phyloP scores from a whole-genome alignment of 2,113 vertebrate genomes.

The Strix aluco region DNA sequence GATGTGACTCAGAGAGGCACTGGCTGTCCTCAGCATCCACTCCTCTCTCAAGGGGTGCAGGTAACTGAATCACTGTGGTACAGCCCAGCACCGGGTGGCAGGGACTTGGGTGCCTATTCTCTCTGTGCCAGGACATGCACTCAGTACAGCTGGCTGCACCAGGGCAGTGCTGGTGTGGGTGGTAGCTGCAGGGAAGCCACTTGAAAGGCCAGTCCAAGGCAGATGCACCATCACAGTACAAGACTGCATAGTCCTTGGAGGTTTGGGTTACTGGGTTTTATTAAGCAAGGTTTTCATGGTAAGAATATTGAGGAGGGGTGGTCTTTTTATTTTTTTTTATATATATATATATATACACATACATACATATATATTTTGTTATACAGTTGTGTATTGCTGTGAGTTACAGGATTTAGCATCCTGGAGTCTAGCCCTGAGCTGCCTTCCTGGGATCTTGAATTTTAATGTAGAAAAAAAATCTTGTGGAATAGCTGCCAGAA shows the following conservation, averaged over 20 bases:
- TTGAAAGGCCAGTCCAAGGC: background rate
- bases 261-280: background rate
- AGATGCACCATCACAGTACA: background rate
- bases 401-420: background rate
- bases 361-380: background rate
- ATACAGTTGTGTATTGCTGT: background rate
- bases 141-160: accelerated
- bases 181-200: accelerated
- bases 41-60: background rate
- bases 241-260: background rate
- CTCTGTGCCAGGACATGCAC: accelerated
- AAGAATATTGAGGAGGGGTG: background rate
- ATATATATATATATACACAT: no score
- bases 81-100: background rate
- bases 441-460: conserved; percentile 29
- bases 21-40: accelerated
- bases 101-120: background rate
- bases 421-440: background rate
- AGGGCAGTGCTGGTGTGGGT: accelerated
- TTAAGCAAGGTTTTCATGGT: background rate
- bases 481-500: conserved; percentile 29
- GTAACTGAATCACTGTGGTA: background rate
- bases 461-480: conserved; percentile 45
- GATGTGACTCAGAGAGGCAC: background rate
- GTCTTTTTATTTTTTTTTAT: background rate